Base-by-base conservation (phyloP, 2,888 invertebrate species). In the Nowickia ferox region DNA sequence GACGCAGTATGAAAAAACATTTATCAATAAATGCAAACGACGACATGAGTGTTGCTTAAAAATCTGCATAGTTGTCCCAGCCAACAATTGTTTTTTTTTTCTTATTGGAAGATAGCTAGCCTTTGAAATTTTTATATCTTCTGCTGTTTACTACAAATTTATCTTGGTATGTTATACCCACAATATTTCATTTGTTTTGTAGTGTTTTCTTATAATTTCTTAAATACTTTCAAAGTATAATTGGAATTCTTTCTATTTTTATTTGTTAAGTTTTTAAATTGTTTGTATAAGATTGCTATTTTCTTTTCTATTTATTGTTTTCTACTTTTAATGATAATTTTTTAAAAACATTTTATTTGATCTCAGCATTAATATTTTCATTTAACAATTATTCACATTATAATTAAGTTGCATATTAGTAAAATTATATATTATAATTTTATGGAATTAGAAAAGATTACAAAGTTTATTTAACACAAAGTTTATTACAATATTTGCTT, bases 1-100 rank as follows among this genome's bases (percentile, higher is more conserved):
- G 76, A 86, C 86, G 86, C 86, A 86, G 86, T 86, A 83, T 61
- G 80, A 72, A 61, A 86, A 79, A 83, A 83, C 46, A 59, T 83
- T 79, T 86, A 83, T 79, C 79, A 86, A 83, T 63, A 86, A 83
- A 86, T 76, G 76, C 66, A 77, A 72, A 72, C 59, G 57, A 74
- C 40, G 38, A 76, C 72, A 72, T 77, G 83, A 76, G 30, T 55
- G 19, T 61, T 83, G 75, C 75, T 80, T 79, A 11, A 83, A 79
- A 74, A 68, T 66, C 30, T 86, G 79, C 86, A 86, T 86, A 11
- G 68, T 82, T 79, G 65, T 19, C 13, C 2, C 63, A 61, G 13
- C 13, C 46, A 61, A 30, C 48, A 71, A 42, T 65, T 77, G 2
- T 9, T 46, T 65, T 9, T 46, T 65, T 57, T 44, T 19, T 19